Conservation (phyloP, 2,797 vertebrate genomes). For the Arremon aurantiirostris region DNA sequence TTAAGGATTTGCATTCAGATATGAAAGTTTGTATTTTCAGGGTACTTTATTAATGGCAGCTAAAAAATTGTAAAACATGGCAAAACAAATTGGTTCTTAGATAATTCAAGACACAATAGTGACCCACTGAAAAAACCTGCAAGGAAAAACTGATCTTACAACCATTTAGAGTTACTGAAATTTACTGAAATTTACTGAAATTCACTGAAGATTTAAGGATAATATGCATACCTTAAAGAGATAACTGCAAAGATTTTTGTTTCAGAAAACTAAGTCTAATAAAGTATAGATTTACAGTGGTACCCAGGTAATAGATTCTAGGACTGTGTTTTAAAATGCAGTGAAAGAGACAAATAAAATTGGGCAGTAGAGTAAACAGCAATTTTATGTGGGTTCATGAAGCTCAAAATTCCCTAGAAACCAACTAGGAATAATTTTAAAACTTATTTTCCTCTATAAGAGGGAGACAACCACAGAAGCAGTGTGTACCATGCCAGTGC, state of each 20-base stretch:
- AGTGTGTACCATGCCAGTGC: neutral
- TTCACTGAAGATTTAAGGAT: neutral
- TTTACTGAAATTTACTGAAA: neutral
- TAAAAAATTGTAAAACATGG: neutral
- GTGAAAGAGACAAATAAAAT: neutral
- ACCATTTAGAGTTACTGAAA: neutral
- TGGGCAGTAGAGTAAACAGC: neutral
- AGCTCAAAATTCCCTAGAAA: neutral
- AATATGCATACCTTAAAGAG: neutral
- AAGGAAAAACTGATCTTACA: neutral
- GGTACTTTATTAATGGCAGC: neutral
- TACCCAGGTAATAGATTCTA: neutral
- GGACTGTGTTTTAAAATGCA: neutral
- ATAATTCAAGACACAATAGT: neutral
- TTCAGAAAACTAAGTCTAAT: neutral
- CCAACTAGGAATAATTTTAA: neutral
- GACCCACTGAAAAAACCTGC: neutral
- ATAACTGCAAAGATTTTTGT: neutral
- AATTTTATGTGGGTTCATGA: neutral
- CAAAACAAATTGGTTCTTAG: neutral
- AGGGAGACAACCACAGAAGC: fast-evolving
- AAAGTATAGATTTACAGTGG: neutral
- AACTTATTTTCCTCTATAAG: neutral
- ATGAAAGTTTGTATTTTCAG: neutral
- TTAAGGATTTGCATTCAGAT: neutral